Evolutionary conservation across 2,888 invertebrate genomes (phyloP), one percentile per base, ranked within the genome.

Genomic region (Orthonychiurus folsomi): DNA sequence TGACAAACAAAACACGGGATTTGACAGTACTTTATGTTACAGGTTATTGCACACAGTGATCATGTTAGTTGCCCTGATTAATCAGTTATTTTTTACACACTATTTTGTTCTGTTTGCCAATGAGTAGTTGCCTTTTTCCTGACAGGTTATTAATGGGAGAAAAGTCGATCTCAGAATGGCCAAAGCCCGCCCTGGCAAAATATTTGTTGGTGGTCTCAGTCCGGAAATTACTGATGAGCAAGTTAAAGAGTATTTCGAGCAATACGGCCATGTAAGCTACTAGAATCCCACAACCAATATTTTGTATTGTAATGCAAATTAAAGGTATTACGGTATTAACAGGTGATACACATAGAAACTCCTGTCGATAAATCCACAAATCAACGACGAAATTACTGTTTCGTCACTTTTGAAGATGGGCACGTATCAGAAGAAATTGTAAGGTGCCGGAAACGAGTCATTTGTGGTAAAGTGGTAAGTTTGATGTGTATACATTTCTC

Each of bases 331-430:
- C n/a, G n/a, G n/a, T n/a, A n/a, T n/a, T n/a, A 18, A 12, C 48
- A 47, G 48, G 48, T 12, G 48, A 47, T 92, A 66, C 93, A 94
- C 75, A 87, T 95, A 63, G 96, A 96, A 80, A 89, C 95, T 87
- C 96, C 96, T 64, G 94, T 91, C 75, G 96, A 96, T 78, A 95
- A 94, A 80, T 87, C 89, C 78, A 95, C 94, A 84, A 93, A 93
- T 78, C 93, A 93, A 79, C 86, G 95, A 74, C 90, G 95, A 81
- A 93, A 90, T 66, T 96, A 96, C 83, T 95, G 94, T 78, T 96
- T 96, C 79, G 93, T 96, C 77, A 95, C 95, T 71, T 96, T 95
- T 76, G 95, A 96, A 77, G 90, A 90, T 28, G 94, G 94, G 79
- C 89, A 91, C 78, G 89, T 93, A 61, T 93, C 93, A 28, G 91